These are phyloP conservation scores for Poicephalus gulielmi DNA, from an alignment of 2,113 vertebrate genomes.

Conservation along the genomic window DNA sequence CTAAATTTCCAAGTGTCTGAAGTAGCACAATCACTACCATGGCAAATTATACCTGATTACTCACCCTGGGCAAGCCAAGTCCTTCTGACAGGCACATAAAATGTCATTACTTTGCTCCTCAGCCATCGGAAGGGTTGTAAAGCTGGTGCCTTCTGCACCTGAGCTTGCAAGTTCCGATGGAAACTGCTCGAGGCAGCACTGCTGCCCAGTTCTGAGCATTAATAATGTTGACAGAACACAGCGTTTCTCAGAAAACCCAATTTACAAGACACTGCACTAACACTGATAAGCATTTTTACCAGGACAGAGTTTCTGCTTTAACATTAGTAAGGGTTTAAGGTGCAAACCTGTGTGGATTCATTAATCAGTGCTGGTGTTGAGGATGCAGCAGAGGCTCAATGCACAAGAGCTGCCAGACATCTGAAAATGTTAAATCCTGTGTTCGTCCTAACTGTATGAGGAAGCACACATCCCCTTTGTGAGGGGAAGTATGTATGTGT, in stretches of 20 bases:
- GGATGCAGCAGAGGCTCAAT: neutral
- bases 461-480: neutral
- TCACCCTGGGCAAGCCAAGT: slow-evolving; percentile 35
- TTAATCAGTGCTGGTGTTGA: neutral
- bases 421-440: neutral
- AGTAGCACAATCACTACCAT: neutral
- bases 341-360: neutral
- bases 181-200: neutral
- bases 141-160: neutral
- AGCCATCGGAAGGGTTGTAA: neutral
- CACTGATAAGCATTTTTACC: slow-evolving; percentile 27
- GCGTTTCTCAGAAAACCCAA: neutral
- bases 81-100: slow-evolving; percentile 41
- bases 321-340: neutral
- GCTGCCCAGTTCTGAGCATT: neutral
- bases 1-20: neutral
- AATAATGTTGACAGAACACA: neutral
- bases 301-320: neutral
- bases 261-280: neutral
- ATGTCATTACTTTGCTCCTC: neutral
- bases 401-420: neutral
- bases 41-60: neutral
- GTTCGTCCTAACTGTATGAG: neutral
- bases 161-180: neutral
- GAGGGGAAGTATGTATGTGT: neutral